These are phyloP conservation scores for Lissonota sp. DNA, from an alignment of 2,888 invertebrate species.

Conservation along the genomic window DNA sequence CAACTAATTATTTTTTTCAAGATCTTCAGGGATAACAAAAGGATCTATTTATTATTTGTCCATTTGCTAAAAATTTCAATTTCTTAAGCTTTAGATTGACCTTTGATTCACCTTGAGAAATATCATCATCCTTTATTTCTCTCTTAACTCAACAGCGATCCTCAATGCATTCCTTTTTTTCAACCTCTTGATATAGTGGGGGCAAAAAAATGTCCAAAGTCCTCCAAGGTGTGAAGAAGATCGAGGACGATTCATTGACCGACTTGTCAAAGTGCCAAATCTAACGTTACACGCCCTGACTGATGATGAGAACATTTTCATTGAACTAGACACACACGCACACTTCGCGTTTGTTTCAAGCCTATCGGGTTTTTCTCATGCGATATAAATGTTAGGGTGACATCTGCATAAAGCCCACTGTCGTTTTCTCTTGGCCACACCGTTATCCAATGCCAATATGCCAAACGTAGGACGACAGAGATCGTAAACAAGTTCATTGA, in stretches of 20 bases:
- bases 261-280: slow-evolving; percentile 34
- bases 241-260: slow-evolving; percentile 30
- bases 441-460: slow-evolving; percentile 37
- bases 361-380: slow-evolving; percentile 2
- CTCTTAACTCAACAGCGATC: no score
- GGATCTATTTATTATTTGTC: no score
- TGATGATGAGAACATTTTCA: slow-evolving; percentile 32
- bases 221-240: not conserved
- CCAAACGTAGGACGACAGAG: slow-evolving; percentile 13
- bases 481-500: slow-evolving; percentile 56
- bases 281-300: slow-evolving; percentile 4
- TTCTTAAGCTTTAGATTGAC: no score
- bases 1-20: no score
- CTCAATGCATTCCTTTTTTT: not conserved
- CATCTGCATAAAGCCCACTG: slow-evolving; percentile 5
- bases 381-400: not conserved
- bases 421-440: not conserved
- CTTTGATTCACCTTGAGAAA: no score
- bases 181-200: not conserved
- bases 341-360: no score
- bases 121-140: no score
- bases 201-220: slow-evolving; percentile 1
- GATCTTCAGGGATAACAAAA: no score
- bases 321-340: slow-evolving; percentile 4
- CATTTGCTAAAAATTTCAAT: no score